Percentiles rank a stretch among this genome's conserved stretches.
These are phyloP conservation scores for Clistopyga incitator DNA, from an alignment of 2,888 invertebrate genomes.

Conservation along the genomic window DNA sequence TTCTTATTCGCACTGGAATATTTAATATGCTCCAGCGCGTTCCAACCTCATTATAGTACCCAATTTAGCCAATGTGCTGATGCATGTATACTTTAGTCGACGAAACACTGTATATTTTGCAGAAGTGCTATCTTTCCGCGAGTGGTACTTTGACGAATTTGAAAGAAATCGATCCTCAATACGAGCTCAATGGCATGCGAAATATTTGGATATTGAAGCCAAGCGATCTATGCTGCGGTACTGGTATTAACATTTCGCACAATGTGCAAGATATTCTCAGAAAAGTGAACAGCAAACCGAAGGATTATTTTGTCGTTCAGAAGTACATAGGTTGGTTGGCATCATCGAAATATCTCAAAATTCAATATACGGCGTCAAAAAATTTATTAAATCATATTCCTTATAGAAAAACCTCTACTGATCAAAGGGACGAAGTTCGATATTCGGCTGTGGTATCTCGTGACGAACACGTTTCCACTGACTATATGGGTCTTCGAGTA, in stretches of 20 bases:
- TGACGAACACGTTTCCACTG: conserved; percentile 91
- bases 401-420: conserved; percentile 91
- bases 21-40: no score
- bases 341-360: neutral
- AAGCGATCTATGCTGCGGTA: conserved; percentile 91
- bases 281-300: conserved; percentile 86
- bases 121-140: conserved; percentile 69
- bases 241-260: conserved; percentile 93
- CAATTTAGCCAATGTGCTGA: conserved; percentile 16
- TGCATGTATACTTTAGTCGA: conserved; percentile 8
- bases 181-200: conserved; percentile 88
- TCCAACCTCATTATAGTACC: no score
- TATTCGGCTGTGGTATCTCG: conserved; percentile 95
- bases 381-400: conserved; percentile 40
- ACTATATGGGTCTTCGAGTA: conserved; percentile 94
- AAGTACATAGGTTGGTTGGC: conserved; percentile 92
- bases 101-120: conserved; percentile 30
- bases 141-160: conserved; percentile 71
- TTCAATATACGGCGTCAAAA: neutral
- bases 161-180: conserved; percentile 77
- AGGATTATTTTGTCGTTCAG: conserved; percentile 91
- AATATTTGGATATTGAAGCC: conserved; percentile 97
- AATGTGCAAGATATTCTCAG: conserved; percentile 90
- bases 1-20: no score
- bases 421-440: conserved; percentile 96